Percentiles rank a stretch among this genome's conserved stretches.
phyloP scores from a whole-genome alignment of 2,888 invertebrate genomes.

The Pemphredon lugubris region DNA sequence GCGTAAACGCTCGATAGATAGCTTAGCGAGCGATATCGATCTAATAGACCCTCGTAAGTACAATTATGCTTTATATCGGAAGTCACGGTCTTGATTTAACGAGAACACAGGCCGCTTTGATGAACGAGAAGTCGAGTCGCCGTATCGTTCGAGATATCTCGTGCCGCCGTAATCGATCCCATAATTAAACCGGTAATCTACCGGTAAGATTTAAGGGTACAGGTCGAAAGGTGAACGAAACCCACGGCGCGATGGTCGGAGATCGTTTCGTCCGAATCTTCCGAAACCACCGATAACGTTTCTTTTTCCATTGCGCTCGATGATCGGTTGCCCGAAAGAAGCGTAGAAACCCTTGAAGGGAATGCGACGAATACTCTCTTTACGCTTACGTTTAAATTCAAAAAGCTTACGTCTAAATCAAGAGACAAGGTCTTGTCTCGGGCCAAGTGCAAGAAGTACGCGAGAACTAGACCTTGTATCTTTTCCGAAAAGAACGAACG shows the following conservation, averaged over 20 bases:
- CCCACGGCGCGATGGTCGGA: conserved; percentile 11
- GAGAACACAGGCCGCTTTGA: conserved; percentile 43
- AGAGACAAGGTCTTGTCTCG: too few species aligned
- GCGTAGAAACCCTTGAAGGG: too few species aligned
- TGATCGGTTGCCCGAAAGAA: too few species aligned
- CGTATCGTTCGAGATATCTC: conserved; percentile 50
- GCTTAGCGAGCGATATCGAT: conserved; percentile 42
- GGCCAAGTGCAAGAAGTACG: too few species aligned
- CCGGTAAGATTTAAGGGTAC: conserved; percentile 43
- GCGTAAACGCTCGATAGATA: conserved; percentile 20
- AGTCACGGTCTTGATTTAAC: conserved; percentile 39
- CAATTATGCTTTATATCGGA: conserved; percentile 22
- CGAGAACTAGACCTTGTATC: too few species aligned
- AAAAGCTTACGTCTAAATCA: neutral
- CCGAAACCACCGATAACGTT: too few species aligned
- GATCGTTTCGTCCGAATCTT: too few species aligned
- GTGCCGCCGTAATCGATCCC: conserved; percentile 44
- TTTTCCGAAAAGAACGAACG: too few species aligned
- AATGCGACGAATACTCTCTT: too few species aligned
- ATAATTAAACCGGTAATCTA: conserved; percentile 52
- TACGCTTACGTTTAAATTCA: too few species aligned
- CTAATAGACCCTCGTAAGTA: conserved; percentile 10
- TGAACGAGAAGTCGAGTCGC: conserved; percentile 14
- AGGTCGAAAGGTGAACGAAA: conserved; percentile 43
- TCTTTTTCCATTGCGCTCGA: too few species aligned